A percentile compares a stretch with the other conserved stretches of the same genome.
Conservation (phyloP, 2,888 invertebrate genomes). For the Raillietiella orientalis region DNA sequence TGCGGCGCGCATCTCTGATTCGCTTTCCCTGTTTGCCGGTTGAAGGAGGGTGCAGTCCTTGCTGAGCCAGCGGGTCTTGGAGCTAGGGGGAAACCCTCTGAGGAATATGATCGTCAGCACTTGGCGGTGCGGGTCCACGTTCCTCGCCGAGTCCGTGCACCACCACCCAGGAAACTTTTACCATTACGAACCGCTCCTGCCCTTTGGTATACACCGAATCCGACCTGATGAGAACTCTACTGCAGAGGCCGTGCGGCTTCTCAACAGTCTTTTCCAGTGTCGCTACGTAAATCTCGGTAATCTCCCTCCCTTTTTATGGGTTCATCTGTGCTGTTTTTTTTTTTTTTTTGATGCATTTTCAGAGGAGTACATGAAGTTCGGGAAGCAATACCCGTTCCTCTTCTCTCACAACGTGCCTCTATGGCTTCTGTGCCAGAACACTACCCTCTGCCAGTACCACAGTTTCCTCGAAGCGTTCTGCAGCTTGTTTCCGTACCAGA, state of each 20-base stretch:
- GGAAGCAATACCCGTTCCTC: constrained; percentile 37
- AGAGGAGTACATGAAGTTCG: constrained; percentile 40
- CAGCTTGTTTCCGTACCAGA: constrained; percentile 52
- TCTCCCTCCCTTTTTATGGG: too few relatives aligned
- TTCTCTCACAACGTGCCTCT: constrained; percentile 54
- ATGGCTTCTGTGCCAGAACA: constrained; percentile 60
- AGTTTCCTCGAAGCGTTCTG: constrained; percentile 43
- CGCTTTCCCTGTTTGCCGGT: too few relatives aligned
- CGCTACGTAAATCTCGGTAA: too few relatives aligned
- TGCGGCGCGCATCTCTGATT: too few relatives aligned
- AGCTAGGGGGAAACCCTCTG: constrained; percentile 32
- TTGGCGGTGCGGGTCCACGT: constrained; percentile 74
- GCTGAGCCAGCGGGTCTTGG: too few relatives aligned
- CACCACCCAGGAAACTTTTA: constrained; percentile 57
- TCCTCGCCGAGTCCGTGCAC: constrained; percentile 50
- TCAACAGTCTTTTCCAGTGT: too few relatives aligned
- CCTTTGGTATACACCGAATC: constrained; percentile 48
- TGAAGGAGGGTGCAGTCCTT: too few relatives aligned
- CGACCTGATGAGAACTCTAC: too few relatives aligned
- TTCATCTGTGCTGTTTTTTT: too few relatives aligned
- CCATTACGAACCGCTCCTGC: constrained; percentile 58
- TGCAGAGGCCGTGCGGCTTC: too few relatives aligned
- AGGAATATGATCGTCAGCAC: constrained; percentile 50
- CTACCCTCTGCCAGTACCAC: too few relatives aligned
- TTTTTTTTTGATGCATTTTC: too few relatives aligned